A percentile compares a stretch with the other conserved stretches of the same genome.
These are phyloP conservation scores for Acipenser oxyrinchus DNA, from an alignment of 2,797 vertebrate genomes.

Conservation along the genomic window DNA sequence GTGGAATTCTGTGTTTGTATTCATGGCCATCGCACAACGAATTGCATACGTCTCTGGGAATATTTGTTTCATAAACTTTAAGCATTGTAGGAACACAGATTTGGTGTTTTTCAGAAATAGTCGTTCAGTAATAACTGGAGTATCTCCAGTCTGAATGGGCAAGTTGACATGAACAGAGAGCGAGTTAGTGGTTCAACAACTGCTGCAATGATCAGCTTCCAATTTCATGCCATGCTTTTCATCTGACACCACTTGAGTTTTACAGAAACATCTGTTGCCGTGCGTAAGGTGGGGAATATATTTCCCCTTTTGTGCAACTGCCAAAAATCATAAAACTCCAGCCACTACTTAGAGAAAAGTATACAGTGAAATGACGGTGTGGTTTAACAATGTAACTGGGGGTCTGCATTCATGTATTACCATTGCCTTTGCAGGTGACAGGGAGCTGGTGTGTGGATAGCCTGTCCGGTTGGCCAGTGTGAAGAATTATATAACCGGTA, in stretches of 20 bases:
- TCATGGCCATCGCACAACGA: too few species aligned
- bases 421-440: conserved; percentile 5
- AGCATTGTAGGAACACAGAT: neutral
- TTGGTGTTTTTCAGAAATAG: neutral
- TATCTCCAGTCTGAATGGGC: neutral
- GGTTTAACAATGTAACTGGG: neutral
- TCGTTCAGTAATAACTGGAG: too few species aligned
- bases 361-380: neutral
- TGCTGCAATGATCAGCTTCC: neutral
- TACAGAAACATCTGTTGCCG: neutral
- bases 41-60: neutral
- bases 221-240: neutral
- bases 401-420: neutral
- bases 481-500: neutral
- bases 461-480: neutral
- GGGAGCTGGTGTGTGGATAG: neutral
- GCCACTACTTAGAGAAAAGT: too few species aligned
- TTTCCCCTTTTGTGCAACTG: conserved; percentile 2
- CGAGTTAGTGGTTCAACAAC: neutral
- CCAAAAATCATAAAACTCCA: neutral
- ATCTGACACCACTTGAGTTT: neutral
- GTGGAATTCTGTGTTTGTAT: too few species aligned
- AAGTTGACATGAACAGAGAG: too few species aligned
- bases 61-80: neutral
- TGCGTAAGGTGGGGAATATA: neutral